Percentiles rank a stretch among this genome's conserved stretches.
Conservation (phyloP, 2,888 invertebrate genomes). For the Diachrysia chrysitis region DNA sequence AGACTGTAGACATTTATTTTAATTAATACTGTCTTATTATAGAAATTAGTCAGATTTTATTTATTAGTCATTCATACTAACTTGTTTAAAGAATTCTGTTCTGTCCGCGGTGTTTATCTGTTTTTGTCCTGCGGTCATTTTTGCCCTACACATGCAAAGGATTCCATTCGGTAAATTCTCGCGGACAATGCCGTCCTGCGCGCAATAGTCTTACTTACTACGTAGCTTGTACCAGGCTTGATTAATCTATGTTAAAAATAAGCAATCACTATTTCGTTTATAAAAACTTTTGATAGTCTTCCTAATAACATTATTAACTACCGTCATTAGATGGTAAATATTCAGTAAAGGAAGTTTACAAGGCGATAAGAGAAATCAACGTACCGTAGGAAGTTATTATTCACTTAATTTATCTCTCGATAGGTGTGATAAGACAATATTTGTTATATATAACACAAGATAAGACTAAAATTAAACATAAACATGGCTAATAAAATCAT, state of each 20-base stretch:
- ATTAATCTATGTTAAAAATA: too few relatives aligned
- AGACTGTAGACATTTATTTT: slow-evolving; percentile 20
- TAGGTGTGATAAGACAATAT: neutral
- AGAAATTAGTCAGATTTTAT: neutral
- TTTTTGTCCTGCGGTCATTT: too few relatives aligned
- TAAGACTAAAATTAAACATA: neutral
- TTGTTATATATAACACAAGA: neutral
- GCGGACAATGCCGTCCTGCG: too few relatives aligned
- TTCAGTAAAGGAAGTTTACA: slow-evolving; percentile 1
- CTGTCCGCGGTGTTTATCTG: too few relatives aligned
- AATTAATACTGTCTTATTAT: neutral
- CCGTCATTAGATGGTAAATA: slow-evolving; percentile 1
- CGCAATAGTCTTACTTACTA: too few relatives aligned
- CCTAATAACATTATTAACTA: neutral
- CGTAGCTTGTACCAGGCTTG: neutral
- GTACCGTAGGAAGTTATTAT: slow-evolving; percentile 4
- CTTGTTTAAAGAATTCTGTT: too few relatives aligned
- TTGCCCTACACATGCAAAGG: too few relatives aligned
- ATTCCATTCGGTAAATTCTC: too few relatives aligned
- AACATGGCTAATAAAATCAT: too few relatives aligned
- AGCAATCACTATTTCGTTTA: too few relatives aligned
- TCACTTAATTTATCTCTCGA: neutral
- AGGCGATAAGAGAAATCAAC: slow-evolving; percentile 3
- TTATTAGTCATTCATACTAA: too few relatives aligned
- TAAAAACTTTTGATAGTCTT: neutral